Conservation (phyloP, 2,113 vertebrate species). For the Prietella phreatophila region DNA sequence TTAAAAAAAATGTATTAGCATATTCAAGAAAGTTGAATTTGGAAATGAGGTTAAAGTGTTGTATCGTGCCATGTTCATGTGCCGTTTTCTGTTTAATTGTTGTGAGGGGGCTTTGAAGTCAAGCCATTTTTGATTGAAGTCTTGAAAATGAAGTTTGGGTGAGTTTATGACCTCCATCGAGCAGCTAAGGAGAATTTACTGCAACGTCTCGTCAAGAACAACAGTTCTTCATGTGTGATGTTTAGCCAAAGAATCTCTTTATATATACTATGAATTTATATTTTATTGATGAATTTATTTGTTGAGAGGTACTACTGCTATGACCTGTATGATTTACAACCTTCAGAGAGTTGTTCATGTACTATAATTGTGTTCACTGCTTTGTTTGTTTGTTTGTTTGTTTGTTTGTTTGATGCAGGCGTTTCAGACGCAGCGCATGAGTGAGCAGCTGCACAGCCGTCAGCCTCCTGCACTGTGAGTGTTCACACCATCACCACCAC, state of each 20-base stretch:
- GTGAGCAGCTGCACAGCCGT: not conserved
- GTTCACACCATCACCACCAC: not conserved
- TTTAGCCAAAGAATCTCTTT: too few species aligned
- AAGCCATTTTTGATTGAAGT: not conserved
- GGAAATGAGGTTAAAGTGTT: not conserved
- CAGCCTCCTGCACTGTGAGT: constrained; percentile 26
- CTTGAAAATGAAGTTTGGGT: not conserved
- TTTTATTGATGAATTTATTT: not conserved
- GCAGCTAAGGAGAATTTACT: not conserved
- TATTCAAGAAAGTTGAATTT: not conserved
- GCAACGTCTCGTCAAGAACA: not conserved
- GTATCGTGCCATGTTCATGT: not conserved
- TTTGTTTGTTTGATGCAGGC: constrained; percentile 4
- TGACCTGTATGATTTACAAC: not conserved
- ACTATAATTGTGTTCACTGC: not conserved
- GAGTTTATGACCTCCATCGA: not conserved
- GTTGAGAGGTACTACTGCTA: not conserved
- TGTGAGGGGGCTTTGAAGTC: too few species aligned
- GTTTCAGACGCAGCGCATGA: not conserved
- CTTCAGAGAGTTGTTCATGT: not conserved
- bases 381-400: not conserved
- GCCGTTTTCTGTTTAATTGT: not conserved
- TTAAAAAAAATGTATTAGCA: not conserved
- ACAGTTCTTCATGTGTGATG: too few species aligned
- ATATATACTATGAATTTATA: not conserved